Evolutionary conservation across 2,113 vertebrate genomes (phyloP).

Genomic region (Amazona vittata): DNA sequence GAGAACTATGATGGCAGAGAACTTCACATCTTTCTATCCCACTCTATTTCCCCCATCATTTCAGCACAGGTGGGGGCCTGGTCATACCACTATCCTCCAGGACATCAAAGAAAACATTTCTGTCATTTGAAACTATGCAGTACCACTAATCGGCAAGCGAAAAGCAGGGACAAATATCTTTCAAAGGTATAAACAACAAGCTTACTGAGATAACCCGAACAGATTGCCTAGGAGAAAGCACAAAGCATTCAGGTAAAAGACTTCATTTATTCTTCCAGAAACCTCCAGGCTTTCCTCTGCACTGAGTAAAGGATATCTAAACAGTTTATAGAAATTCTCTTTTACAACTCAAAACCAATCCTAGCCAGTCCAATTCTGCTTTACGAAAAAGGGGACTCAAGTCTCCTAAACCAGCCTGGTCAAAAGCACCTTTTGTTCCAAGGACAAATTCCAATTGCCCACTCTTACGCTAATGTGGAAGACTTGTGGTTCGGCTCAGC

Average conservation of each 20-base stretch:
- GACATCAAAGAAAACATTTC: not conserved
- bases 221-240: not conserved
- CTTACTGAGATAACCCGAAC: not conserved
- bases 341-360: not conserved
- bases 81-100: not conserved
- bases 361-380: not conserved
- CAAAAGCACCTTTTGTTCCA: not conserved
- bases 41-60: not conserved
- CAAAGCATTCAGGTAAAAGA: not conserved
- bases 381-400: not conserved
- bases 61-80: not conserved
- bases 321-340: not conserved
- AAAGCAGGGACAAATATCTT: not conserved
- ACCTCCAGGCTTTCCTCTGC: not conserved
- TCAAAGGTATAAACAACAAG: not conserved
- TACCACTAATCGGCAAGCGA: not conserved
- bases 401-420: not conserved
- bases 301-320: not conserved
- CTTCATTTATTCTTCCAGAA: not conserved
- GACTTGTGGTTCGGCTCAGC: not conserved
- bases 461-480: not conserved
- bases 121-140: not conserved
- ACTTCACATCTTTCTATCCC: not conserved
- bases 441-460: not conserved
- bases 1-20: not conserved